Evolutionary conservation across 2,888 invertebrate species (phyloP).

Genomic region (Eristalis intricaria): DNA sequence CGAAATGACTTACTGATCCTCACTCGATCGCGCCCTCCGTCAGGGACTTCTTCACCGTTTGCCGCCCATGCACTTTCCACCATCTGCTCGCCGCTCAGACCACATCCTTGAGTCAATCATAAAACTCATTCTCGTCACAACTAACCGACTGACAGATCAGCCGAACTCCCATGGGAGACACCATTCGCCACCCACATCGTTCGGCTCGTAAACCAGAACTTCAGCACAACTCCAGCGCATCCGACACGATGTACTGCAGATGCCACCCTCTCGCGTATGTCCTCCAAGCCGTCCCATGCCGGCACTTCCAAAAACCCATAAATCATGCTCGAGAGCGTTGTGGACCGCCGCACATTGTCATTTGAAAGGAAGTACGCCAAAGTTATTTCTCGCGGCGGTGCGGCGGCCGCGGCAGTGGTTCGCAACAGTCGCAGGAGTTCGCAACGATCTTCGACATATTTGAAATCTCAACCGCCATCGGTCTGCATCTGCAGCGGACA

Average conservation of each 20-base stretch:
- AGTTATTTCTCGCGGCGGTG: conserved; percentile 43
- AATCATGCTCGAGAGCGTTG: conserved; percentile 55
- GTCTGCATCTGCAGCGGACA: neutral
- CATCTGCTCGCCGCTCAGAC: too few species aligned
- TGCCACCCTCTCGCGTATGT: conserved; percentile 33
- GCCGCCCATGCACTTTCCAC: too few species aligned
- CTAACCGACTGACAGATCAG: neutral
- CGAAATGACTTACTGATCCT: too few species aligned
- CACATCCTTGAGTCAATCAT: too few species aligned
- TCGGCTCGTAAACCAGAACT: conserved; percentile 42
- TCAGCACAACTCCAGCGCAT: conserved; percentile 18
- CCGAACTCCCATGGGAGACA: neutral
- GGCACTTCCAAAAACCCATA: conserved; percentile 59
- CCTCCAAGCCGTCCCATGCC: neutral
- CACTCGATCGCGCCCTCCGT: too few species aligned
- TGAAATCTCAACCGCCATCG: neutral
- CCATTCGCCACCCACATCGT: conserved; percentile 66
- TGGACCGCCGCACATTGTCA: conserved; percentile 63
- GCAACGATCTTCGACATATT: conserved; percentile 15
- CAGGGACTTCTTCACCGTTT: too few species aligned
- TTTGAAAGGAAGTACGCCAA: conserved; percentile 70
- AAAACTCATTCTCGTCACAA: neutral
- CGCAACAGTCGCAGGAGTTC: conserved; percentile 56
- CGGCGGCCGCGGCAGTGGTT: neutral
- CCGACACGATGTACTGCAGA: conserved; percentile 16